Base-by-base conservation (phyloP, 2,888 invertebrate genomes). In the Pachliopta kotzebuea region DNA sequence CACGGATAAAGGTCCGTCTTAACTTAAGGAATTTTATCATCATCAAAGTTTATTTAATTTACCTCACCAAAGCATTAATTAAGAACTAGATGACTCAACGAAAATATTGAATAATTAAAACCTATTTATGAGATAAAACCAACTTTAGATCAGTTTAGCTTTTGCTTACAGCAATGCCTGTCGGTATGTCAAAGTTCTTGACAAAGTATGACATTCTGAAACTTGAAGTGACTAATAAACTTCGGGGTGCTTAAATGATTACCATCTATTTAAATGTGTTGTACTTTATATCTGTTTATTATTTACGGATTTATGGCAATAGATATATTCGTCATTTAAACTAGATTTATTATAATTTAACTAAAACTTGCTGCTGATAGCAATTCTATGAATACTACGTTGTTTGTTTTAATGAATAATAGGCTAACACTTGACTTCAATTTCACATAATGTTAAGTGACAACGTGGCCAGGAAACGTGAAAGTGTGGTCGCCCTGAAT, bases 101-200 rank as follows among this genome's bases (percentile, higher is more conserved):
- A 31, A 54, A 60, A 21, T 53, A 54, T 62, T 65, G 29, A 45
- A 45, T 56, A 65, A 61, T 54, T 56, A 60, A 65, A 57, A 26
- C 56, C 42, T 29, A 42, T 52, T 60, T 54, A 54, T 24, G 23
- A 26, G 59, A 60, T 64, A 55, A 59, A 60, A 42, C 59, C 49
- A 21, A 58, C 26, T 64, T 56, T 55, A 31, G 55, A 55, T 56
- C 50, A 64, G 60, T 56, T 63, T 49, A 53, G 49, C 59, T 23
- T 11, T 56, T 56, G 29, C 55, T 56, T 50, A 24, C 26, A 54
- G n/a, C 50, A 37, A 60, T 55, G 56, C 60, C 60, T 54, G 60
- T 56, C 60, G 60, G 64, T 56, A 56, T 60, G 64, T 64, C 64
- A 56, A 64, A 60, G 64, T 64, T 60, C 24, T 49, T 56, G 55